Evolutionary conservation across 2,797 vertebrate genomes (phyloP).

Genomic region (Myioborus melanocephalus): DNA sequence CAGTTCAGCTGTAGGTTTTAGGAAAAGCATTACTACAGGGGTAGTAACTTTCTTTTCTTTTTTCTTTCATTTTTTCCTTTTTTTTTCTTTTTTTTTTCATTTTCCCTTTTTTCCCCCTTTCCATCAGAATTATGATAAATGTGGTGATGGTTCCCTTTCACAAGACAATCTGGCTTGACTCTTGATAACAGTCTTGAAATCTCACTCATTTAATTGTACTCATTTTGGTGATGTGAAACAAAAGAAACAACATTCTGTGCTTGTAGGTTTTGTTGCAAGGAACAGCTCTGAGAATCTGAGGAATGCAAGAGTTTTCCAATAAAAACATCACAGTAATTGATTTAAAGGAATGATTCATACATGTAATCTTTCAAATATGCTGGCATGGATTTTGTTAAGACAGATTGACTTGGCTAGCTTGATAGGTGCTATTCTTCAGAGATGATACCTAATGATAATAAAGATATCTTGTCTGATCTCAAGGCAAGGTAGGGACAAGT

Average conservation of each 20-base stretch:
- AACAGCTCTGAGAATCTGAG: slow-evolving; percentile 14
- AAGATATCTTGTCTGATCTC: background rate
- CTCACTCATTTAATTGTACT: background rate
- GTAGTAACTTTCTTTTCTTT: background rate
- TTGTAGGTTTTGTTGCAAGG: background rate
- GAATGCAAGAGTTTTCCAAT: slow-evolving; percentile 44
- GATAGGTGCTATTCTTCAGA: background rate
- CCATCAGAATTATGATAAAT: background rate
- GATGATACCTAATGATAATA: background rate
- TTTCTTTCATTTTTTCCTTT: background rate
- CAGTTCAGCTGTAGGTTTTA: background rate
- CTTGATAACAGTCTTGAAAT: background rate
- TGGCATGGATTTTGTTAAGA: slow-evolving; percentile 6
- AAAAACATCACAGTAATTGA: slow-evolving; percentile 38
- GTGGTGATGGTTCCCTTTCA: background rate
- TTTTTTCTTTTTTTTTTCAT: no score
- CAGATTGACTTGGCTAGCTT: background rate
- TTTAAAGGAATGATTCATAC: slow-evolving; percentile 21
- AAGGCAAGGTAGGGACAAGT: background rate
- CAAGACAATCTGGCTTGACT: background rate
- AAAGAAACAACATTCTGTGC: background rate
- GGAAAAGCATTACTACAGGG: background rate
- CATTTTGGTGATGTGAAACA: background rate
- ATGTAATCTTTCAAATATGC: slow-evolving; percentile 28
- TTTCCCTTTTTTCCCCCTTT: fast-evolving